Percentiles rank a stretch among this genome's conserved stretches.
Conservation (phyloP, 2,797 vertebrate species). For the Cuniculus paca region DNA sequence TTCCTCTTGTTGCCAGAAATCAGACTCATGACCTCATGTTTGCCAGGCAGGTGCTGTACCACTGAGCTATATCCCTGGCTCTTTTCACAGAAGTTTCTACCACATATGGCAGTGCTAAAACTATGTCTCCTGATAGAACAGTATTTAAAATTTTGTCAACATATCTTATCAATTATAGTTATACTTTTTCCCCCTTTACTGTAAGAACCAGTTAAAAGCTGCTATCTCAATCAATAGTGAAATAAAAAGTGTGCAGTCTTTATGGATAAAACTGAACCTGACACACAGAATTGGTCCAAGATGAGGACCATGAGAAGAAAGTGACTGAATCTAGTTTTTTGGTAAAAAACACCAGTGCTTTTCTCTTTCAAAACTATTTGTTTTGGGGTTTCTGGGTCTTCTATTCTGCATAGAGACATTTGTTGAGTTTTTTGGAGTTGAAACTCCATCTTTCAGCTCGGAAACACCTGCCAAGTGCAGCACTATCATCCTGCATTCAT, state of each 20-base stretch:
- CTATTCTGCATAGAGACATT: not conserved
- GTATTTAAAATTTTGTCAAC: slow-evolving; percentile 29
- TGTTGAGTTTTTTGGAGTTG: not conserved
- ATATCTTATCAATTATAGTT: not conserved
- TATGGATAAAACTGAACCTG: not conserved
- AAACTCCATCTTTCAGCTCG: slow-evolving; percentile 13
- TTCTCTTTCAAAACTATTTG: slow-evolving; percentile 16
- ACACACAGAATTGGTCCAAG: not conserved
- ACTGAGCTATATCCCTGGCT: too few relatives aligned
- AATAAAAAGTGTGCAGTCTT: not conserved
- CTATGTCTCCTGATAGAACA: not conserved
- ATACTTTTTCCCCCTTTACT: not conserved
- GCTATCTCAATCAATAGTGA: not conserved
- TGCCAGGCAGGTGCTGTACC: too few relatives aligned
- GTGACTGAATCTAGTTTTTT: not conserved
- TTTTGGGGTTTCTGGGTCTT: not conserved
- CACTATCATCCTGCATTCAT: not conserved
- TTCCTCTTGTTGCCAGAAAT: too few relatives aligned
- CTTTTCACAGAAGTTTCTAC: not conserved
- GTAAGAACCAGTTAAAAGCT: not conserved
- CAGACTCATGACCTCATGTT: too few relatives aligned
- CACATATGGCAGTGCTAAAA: not conserved
- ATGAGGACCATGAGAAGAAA: not conserved
- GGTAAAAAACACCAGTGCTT: not conserved
- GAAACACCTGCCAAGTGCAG: not conserved